phyloP scores from a whole-genome alignment of 2,797 vertebrate species.

The Lemur catta region DNA sequence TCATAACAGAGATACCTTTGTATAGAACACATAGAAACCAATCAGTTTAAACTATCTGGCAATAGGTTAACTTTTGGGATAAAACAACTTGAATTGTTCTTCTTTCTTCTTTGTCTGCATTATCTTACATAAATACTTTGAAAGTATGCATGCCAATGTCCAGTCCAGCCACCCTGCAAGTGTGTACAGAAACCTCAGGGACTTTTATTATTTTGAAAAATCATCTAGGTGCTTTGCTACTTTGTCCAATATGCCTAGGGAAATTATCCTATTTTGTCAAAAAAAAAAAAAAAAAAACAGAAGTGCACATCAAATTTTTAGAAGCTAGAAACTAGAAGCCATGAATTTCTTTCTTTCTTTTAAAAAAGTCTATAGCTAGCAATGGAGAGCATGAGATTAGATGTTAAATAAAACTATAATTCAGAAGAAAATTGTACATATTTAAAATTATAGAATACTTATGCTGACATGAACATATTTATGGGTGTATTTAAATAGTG shows the following conservation, averaged over 20 bases:
- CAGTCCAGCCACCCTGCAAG: not conserved
- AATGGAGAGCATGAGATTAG: not conserved
- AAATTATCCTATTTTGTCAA: not conserved
- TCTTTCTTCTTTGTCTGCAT: not conserved
- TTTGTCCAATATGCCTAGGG: not conserved
- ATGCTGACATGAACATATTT: not conserved
- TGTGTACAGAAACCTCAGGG: conserved; percentile 41
- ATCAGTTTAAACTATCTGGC: conserved; percentile 20
- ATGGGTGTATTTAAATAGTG: not conserved
- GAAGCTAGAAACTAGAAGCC: not conserved
- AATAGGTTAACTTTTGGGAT: not conserved
- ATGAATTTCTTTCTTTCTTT: not conserved
- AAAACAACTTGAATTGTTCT: not conserved
- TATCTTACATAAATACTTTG: conserved; percentile 19
- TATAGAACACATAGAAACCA: conserved; percentile 41
- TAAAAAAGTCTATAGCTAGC: not conserved
- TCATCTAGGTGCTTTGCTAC: not conserved
- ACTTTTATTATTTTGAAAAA: conserved; percentile 35
- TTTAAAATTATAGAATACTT: not conserved
- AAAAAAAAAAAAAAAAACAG: not conserved
- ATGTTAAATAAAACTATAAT: conserved; percentile 16
- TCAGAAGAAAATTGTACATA: not conserved
- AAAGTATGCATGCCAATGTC: not conserved
- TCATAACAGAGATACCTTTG: conserved; percentile 53
- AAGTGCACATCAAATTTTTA: not conserved